Conservation (phyloP, 2,888 invertebrate genomes). For the Nemoura dubitans region DNA sequence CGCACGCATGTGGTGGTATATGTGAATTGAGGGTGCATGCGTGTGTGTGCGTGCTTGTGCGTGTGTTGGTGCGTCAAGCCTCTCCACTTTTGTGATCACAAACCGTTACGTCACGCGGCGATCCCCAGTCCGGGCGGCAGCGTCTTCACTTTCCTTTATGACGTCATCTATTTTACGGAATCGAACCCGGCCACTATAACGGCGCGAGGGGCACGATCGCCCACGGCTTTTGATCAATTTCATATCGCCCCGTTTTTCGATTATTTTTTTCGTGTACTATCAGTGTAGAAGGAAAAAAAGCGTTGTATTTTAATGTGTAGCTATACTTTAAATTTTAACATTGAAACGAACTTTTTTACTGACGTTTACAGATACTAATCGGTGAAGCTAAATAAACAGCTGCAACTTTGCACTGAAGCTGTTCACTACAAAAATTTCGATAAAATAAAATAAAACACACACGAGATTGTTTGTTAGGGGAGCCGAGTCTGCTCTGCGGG, state of each 20-base stretch:
- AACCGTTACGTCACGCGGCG: slow-evolving; percentile 27
- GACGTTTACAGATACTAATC: too few species aligned
- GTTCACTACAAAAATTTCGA: too few species aligned
- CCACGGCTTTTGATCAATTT: neutral
- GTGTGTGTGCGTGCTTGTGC: neutral
- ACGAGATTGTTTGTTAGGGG: too few species aligned
- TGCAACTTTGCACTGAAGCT: too few species aligned
- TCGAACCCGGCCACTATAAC: neutral
- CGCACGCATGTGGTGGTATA: neutral
- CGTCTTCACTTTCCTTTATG: slow-evolving; percentile 37
- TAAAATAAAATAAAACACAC: too few species aligned
- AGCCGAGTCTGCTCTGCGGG: too few species aligned
- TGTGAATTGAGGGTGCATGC: neutral
- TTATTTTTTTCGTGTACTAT: too few species aligned
- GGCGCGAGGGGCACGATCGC: neutral
- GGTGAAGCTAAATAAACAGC: too few species aligned
- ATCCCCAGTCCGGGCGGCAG: neutral
- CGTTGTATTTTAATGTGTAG: too few species aligned
- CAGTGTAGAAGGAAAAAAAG: too few species aligned
- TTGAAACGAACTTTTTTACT: too few species aligned
- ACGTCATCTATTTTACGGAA: slow-evolving; percentile 35
- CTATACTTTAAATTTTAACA: too few species aligned
- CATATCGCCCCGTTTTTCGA: neutral
- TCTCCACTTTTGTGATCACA: slow-evolving; percentile 37
- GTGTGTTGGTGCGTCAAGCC: slow-evolving; percentile 29